phyloP scores from a whole-genome alignment of 2,888 invertebrate species.

The Tuta absoluta region DNA sequence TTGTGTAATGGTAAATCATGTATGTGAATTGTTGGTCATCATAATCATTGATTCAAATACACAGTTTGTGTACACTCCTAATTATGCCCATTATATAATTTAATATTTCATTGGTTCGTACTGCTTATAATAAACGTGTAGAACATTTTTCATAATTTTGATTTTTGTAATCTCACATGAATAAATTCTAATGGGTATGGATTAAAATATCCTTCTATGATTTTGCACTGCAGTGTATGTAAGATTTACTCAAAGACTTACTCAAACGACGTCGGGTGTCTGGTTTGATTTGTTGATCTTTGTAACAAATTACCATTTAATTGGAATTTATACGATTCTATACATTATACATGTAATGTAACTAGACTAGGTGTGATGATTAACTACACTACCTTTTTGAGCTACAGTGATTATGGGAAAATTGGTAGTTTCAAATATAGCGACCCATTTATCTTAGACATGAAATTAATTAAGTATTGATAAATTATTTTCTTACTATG shows the following conservation, averaged over 20 bases:
- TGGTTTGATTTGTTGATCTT: slow-evolving; percentile 45
- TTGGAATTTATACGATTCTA: slow-evolving; percentile 14
- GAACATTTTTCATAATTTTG: no score
- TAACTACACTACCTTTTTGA: neutral
- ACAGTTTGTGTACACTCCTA: no score
- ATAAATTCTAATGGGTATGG: no score
- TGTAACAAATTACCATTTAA: slow-evolving; percentile 35
- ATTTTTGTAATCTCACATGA: no score
- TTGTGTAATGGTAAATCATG: no score
- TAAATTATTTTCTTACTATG: neutral
- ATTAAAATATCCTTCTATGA: neutral
- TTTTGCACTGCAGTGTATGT: slow-evolving; percentile 30
- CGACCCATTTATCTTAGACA: neutral
- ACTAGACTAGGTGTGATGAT: slow-evolving; percentile 14
- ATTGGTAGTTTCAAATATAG: slow-evolving; percentile 2
- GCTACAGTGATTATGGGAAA: neutral
- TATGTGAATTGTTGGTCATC: no score
- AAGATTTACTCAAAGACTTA: slow-evolving; percentile 35
- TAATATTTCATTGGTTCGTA: no score
- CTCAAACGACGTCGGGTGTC: slow-evolving; percentile 35
- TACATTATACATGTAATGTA: neutral
- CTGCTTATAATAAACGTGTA: no score
- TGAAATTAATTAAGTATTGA: neutral
- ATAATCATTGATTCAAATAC: no score
- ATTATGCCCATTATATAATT: no score